Evolutionary conservation across 1,140 invertebrate species (phyloP), one percentile per base, ranked within the genome.

Genomic region (Nasonia longicornis): DNA sequence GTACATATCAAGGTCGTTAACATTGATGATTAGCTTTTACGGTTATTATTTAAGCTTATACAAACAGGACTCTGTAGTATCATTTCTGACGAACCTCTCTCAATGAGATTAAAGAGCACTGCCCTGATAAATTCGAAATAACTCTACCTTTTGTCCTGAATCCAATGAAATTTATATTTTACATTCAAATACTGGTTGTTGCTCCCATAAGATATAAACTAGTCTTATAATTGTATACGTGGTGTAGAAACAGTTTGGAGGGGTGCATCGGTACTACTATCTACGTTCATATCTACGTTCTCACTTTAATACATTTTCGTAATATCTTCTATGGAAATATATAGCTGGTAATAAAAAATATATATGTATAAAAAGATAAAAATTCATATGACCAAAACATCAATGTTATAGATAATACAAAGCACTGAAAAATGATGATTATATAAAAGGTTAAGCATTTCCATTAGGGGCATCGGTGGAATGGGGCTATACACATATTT

Each of bases 161-260:
- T 42, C 8, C 4, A 63, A 11, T 6, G 7, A 14, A n/a, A 63
- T 63, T 26, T 0, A 26, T 67, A 58, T 52, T 74, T 72, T n/a
- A 22, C 31, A 63, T 76, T 29, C 79, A 69, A 35, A 79, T 26
- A 79, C 45, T 82, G 86, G 88, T 89, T 89, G 88, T 89, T 89
- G 88, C 88, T 89, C 88, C 88, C 88, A 89, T 89, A 87, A 85
- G 77, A 82, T 82, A 63, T 45, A 66, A 70, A 86, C 82, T 87
- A 87, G 71, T 81, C 77, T 80, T 84, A 84, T 84, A 83, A 84
- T 83, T 84, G 77, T 86, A 82, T 83, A 87, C 82, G 73, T 75
- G 82, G 78, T 81, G 67, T 63, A 66, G 63, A 76, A n/a, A 70
- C 29, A 71, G 16, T 63, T 74, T 35, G 58, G 29, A 73, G n/a